Percentiles rank a stretch among this genome's conserved stretches.
Conservation (phyloP, 1,140 invertebrate genomes). For the Dreissena rostriformis region DNA sequence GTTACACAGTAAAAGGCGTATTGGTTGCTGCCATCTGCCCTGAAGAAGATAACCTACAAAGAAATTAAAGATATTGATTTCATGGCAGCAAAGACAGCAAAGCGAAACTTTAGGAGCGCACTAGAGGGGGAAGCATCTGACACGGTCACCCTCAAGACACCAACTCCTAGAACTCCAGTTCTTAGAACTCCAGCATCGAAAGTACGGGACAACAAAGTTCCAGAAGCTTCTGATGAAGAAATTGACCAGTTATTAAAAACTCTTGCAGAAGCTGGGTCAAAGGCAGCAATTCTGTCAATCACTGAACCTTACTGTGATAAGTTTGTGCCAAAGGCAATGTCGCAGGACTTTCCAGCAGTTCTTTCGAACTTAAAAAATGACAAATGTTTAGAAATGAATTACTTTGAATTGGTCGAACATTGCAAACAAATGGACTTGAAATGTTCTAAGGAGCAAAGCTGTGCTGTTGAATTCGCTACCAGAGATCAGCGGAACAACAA, state of each 20-base stretch:
- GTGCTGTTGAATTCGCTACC: constrained; percentile 1
- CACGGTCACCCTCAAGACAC: neutral
- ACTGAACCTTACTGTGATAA: neutral
- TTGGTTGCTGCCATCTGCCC: too few relatives aligned
- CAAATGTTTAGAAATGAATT: neutral
- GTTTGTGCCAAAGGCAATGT: neutral
- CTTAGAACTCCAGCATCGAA: neutral
- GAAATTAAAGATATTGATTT: too few relatives aligned
- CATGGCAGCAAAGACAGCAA: too few relatives aligned
- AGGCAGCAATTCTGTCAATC: constrained; percentile 3
- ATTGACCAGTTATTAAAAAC: too few relatives aligned
- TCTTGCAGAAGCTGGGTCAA: too few relatives aligned
- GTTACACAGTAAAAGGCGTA: constrained; percentile 37
- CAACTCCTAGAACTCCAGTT: too few relatives aligned
- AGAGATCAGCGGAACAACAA: neutral
- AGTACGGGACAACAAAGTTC: neutral
- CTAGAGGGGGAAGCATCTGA: neutral
- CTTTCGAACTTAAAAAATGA: constrained; percentile 1
- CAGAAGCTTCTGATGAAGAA: constrained; percentile 5
- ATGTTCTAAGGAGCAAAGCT: constrained; percentile 10
- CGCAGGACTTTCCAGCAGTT: neutral
- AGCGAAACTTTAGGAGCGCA: constrained; percentile 7
- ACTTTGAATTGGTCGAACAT: constrained; percentile 11
- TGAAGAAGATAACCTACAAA: too few relatives aligned
- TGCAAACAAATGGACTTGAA: constrained; percentile 19